A percentile compares a stretch with the other conserved stretches of the same genome.
phyloP scores from a whole-genome alignment of 2,888 invertebrate genomes.

The Eledone cirrhosa region DNA sequence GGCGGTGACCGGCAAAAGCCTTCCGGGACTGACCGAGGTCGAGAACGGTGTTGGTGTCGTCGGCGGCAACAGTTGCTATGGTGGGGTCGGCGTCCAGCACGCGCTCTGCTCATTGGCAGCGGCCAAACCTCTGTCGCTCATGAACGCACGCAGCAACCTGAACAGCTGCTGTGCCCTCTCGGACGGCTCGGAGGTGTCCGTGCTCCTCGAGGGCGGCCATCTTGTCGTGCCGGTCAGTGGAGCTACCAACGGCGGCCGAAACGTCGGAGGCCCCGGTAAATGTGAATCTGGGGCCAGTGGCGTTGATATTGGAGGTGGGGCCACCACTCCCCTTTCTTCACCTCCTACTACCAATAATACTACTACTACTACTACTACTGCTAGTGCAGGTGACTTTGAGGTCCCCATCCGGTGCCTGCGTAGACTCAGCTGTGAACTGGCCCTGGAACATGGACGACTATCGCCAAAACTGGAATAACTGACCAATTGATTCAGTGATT shows the following conservation, averaged over 20 bases:
- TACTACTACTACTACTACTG: background rate
- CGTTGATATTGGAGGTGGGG: too few species aligned
- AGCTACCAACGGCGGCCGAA: constrained; percentile 32
- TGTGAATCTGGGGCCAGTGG: background rate
- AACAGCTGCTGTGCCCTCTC: constrained; percentile 15
- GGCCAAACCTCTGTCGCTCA: background rate
- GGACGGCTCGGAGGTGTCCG: background rate
- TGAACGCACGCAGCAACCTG: constrained; percentile 16
- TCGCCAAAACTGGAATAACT: constrained; percentile 37
- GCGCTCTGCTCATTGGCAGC: constrained; percentile 36
- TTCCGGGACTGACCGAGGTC: constrained; percentile 52
- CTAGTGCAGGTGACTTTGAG: background rate
- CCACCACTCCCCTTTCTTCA: too few species aligned
- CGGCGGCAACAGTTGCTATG: too few species aligned
- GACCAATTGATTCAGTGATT: too few species aligned
- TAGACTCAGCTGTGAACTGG: constrained; percentile 54
- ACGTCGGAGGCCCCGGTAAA: constrained; percentile 34
- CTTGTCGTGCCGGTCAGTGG: constrained; percentile 30
- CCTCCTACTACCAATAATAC: too few species aligned
- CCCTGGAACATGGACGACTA: constrained; percentile 51
- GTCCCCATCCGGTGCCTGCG: constrained; percentile 33
- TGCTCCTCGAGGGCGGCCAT: background rate
- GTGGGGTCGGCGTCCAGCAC: too few species aligned
- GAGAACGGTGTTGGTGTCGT: constrained; percentile 45
- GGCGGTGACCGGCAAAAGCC: constrained; percentile 32